phyloP scores from a whole-genome alignment of 2,797 vertebrate genomes.

The Gouania willdenowi region DNA sequence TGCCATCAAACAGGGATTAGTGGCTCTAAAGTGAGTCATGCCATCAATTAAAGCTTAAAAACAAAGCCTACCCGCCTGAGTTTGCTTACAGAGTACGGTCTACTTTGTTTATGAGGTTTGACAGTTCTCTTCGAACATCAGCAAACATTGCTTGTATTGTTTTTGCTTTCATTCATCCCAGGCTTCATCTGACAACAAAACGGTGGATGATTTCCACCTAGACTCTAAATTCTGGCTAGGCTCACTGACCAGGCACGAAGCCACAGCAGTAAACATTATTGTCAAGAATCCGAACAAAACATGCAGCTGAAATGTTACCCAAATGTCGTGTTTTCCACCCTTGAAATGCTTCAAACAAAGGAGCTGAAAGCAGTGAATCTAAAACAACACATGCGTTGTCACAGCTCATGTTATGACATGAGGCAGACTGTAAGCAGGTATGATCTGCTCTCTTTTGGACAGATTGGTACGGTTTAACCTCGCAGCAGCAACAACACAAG shows the following conservation, averaged over 20 bases:
- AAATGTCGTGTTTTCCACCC: neutral
- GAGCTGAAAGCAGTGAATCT: neutral
- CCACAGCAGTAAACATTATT: constrained; percentile 27
- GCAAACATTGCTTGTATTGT: constrained; percentile 12
- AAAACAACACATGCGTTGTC: neutral
- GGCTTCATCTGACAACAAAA: constrained; percentile 6
- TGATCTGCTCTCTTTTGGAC: constrained; percentile 12
- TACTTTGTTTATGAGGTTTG: constrained; percentile 22
- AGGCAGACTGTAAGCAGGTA: constrained; percentile 3
- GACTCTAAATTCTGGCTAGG: constrained; percentile 7
- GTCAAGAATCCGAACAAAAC: constrained; percentile 1
- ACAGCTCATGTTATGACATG: neutral
- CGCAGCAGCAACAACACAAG: constrained; percentile 14
- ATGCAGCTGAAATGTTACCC: constrained; percentile 4
- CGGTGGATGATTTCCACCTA: constrained; percentile 2
- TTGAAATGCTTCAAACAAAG: neutral
- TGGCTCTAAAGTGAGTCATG: constrained; percentile 23
- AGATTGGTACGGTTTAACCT: constrained; percentile 35
- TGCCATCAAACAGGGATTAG: constrained; percentile 20
- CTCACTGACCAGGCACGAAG: neutral
- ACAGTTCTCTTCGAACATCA: constrained; percentile 9
- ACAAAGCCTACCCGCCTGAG: constrained; percentile 38
- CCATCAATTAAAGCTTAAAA: constrained; percentile 29
- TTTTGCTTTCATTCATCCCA: constrained; percentile 26
- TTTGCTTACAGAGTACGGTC: constrained; percentile 41